Base-by-base conservation (phyloP, 2,113 vertebrate genomes). In the Saguinus midas region DNA sequence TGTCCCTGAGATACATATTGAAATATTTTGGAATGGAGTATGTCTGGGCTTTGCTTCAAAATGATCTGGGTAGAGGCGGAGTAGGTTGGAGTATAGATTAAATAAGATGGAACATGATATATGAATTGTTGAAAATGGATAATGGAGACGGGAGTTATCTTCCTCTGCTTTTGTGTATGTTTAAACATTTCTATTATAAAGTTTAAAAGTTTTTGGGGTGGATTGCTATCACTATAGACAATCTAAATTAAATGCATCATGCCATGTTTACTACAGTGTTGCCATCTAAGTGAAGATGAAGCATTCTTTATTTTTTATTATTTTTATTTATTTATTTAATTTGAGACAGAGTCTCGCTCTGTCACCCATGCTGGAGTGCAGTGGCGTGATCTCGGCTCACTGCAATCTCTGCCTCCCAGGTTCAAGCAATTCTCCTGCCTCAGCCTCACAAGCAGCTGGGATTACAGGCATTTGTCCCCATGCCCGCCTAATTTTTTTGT, bases 1-100 rank as follows among this genome's bases (percentile, higher is more conserved):
- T 61, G 58, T 61, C 58, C 25, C 81, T 81, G 43, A 73, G 55
- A 40, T 92, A n/a, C 13, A 86, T 92, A 75, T 55, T 61, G 87
- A 83, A 91, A 64, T 95, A 78, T 86, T 96, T 94, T 87, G 1
- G 8, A 50, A 40, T 87, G n/a, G 25, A 66, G 29, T 80, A 52
- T 84, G 14, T 66, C 79, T 80, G 45, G 37, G 66, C 23, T 92
- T 84, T 87, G 52, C n/a, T 90, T 96, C 43, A 92, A n/a, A 96
- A 90, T 84, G 76, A 93, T 68, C 43, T 84, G 79, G 52, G 81
- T 57, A 61, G 50, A 61, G 58, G 29, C 6, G 32, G 20, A 40
- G 23, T 66, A 90, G 80, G 11, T 87, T 84, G 37, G 37, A 73
- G 78, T 96, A 84, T 27, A 83, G 57, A 91, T 95, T 87, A 81